Percentiles rank a stretch among this genome's conserved stretches.
phyloP scores from a whole-genome alignment of 2,888 invertebrate genomes.

The Agonopterix subpropinquella region DNA sequence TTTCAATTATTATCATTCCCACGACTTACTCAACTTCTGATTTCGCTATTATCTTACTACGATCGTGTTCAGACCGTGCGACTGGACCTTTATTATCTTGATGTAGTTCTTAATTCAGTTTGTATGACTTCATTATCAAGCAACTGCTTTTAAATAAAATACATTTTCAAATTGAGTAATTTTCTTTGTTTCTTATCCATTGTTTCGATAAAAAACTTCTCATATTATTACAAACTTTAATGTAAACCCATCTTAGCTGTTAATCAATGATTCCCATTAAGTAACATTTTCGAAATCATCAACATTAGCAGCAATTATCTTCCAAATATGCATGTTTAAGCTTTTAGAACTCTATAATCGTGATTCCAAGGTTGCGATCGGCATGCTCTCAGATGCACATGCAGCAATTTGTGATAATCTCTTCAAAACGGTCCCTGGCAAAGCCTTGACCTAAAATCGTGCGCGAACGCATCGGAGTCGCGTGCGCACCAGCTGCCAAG shows the following conservation, averaged over 20 bases:
- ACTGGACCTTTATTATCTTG: slow-evolving; percentile 5
- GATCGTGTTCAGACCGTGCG: slow-evolving; percentile 17
- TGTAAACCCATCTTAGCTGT: too few species aligned
- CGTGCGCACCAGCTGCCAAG: slow-evolving; percentile 36
- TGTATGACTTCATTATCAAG: neutral
- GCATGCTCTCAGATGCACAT: slow-evolving; percentile 11
- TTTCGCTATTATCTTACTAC: slow-evolving; percentile 28
- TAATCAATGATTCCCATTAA: too few species aligned
- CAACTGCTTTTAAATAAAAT: neutral
- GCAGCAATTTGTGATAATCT: slow-evolving; percentile 51
- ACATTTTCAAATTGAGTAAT: neutral
- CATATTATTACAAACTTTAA: too few species aligned
- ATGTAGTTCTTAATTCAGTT: slow-evolving; percentile 3
- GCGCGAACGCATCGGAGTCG: slow-evolving; percentile 30
- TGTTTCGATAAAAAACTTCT: too few species aligned
- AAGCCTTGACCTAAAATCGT: slow-evolving; percentile 68
- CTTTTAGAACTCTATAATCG: neutral
- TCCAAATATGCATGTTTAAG: neutral
- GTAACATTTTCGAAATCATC: neutral
- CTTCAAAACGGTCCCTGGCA: slow-evolving; percentile 45
- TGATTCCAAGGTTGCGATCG: neutral
- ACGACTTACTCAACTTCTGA: slow-evolving; percentile 32
- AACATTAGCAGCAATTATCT: neutral
- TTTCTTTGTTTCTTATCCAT: neutral
- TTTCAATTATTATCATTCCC: slow-evolving; percentile 52